Base-by-base conservation (phyloP, 2,113 vertebrate genomes). In the Pterophyllum scalare region DNA sequence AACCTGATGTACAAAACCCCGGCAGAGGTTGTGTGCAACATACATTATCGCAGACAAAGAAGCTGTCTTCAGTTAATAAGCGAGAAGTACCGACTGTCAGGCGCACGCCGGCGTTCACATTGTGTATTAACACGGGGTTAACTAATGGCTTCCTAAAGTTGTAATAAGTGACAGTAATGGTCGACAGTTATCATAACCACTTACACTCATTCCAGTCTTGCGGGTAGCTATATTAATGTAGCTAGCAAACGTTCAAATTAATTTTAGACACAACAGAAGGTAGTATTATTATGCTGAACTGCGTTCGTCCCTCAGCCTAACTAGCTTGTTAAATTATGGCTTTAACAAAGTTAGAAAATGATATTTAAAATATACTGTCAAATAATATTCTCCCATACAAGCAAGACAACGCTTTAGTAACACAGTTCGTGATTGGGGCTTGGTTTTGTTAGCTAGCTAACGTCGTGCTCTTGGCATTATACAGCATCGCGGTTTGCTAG, bases 1-100 rank as follows among this genome's bases (percentile, higher is more conserved):
- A 3, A 7, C 3, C 26, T 5, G 2, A 11, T 20, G 24, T 31
- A n/a, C 26, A 54, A 20, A 2, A 7, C 46, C 15, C 65, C 46
- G 19, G n/a, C 24, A 56, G 58, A 62, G 62, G 61, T 43, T 35
- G 24, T n/a, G 54, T 43, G 56, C 2, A 14, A n/a, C 38, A 2
- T 2, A 3, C 2, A 61, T 9, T 1, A n/a, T 59, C 61, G 31
- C 76, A 83, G 61, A 90, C 89, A 90, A 89, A 87, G 75, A 80
- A 83, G 26, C 59, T 43, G 33, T 40, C 46, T 61, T 59, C 56
- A 54, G n/a, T 54, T 56, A 12, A 20, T 70, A 67, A 76, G 54
- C 54, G 58, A 52, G 75, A 56, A 78, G 57, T 57, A 22, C 46
- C 12, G 43, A 62, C 24, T 76, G 87, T 81, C 87, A 89, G 85